phyloP scores from a whole-genome alignment of 2,888 invertebrate genomes.

The Seira sanloemensis region DNA sequence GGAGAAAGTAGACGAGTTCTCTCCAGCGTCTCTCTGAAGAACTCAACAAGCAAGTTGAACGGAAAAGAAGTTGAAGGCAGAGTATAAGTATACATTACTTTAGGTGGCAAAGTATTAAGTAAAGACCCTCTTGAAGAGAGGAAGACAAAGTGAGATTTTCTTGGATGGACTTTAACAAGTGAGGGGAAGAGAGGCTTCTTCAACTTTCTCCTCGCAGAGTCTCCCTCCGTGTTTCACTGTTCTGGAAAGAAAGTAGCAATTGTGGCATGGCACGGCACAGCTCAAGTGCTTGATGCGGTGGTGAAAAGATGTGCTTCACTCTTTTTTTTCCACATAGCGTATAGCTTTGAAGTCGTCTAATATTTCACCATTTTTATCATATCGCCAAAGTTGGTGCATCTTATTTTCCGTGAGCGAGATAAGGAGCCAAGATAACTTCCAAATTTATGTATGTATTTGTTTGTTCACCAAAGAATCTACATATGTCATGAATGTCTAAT shows the following conservation, averaged over 20 bases:
- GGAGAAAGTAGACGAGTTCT: not conserved
- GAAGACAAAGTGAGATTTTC: slow-evolving; percentile 40
- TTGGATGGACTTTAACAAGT: slow-evolving; percentile 26
- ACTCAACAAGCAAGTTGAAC: not conserved
- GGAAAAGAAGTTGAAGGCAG: not conserved
- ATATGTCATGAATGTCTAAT: not conserved
- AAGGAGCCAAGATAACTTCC: not conserved
- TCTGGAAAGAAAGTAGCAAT: not conserved
- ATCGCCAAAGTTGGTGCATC: not conserved
- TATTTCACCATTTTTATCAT: not conserved
- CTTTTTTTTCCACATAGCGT: not conserved
- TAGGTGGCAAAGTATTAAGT: not conserved
- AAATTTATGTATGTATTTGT: not conserved
- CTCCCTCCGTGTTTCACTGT: too few relatives aligned
- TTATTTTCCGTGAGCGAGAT: not conserved
- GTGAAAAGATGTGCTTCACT: not conserved
- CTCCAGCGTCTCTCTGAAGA: not conserved
- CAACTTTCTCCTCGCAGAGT: not conserved
- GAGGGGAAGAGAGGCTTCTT: not conserved
- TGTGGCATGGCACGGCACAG: too few relatives aligned
- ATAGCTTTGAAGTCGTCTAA: not conserved
- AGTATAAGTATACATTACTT: not conserved
- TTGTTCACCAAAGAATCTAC: not conserved
- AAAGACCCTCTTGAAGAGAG: slow-evolving; percentile 17
- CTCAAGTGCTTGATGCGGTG: not conserved